A percentile compares a stretch with the other conserved stretches of the same genome.
phyloP scores from a whole-genome alignment of 2,797 vertebrate genomes.

The Falco berigora region DNA sequence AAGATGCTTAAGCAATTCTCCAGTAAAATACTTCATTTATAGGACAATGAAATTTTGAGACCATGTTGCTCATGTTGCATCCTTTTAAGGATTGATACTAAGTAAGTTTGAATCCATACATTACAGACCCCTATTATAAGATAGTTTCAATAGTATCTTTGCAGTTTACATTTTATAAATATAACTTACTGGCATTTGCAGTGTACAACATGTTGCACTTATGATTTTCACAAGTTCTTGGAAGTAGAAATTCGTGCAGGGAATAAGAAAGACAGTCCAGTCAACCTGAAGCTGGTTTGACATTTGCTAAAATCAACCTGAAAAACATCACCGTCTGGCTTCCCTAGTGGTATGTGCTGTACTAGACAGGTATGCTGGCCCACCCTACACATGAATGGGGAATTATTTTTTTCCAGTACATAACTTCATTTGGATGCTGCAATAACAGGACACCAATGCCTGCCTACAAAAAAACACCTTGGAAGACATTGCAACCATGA shows the following conservation, averaged over 20 bases:
- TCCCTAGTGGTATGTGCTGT: background rate
- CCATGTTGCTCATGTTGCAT: background rate
- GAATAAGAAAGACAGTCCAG: background rate
- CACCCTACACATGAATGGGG: background rate
- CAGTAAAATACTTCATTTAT: background rate
- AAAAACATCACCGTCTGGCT: background rate
- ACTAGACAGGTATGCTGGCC: background rate
- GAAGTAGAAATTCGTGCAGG: background rate
- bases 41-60: background rate
- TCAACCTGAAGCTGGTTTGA: background rate
- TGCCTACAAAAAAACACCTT: background rate
- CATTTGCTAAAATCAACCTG: background rate
- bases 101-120: background rate
- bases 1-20: background rate
- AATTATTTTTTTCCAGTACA: background rate
- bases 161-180: background rate
- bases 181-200: background rate
- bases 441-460: background rate
- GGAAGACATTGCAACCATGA: background rate
- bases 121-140: background rate
- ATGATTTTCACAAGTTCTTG: background rate
- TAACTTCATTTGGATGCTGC: background rate
- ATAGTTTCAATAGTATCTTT: background rate
- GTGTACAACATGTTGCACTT: background rate
- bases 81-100: background rate